Percentiles rank a stretch among this genome's conserved stretches.
phyloP scores from a whole-genome alignment of 2,797 vertebrate species.

The Antennarius maculatus region DNA sequence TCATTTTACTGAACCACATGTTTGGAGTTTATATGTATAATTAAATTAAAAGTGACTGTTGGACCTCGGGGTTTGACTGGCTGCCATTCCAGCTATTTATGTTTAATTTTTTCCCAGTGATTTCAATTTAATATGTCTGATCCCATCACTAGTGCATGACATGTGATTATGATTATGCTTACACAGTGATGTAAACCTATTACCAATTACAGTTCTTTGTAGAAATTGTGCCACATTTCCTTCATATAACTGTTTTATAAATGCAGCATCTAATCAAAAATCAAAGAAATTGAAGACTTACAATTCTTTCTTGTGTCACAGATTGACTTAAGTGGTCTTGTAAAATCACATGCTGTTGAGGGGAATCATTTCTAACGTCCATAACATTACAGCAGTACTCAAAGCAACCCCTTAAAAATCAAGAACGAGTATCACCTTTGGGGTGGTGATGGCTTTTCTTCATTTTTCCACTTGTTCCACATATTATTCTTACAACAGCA shows the following conservation, averaged over 20 bases:
- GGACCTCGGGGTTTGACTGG: too few species aligned
- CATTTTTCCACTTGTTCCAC: conserved; percentile 70
- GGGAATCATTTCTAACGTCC: not conserved
- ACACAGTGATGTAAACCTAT: conserved; percentile 54
- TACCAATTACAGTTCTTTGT: not conserved
- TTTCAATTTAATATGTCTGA: conserved; percentile 4
- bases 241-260: not conserved
- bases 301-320: not conserved
- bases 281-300: not conserved
- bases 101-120: not conserved
- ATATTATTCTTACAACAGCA: conserved; percentile 81
- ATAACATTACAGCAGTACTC: not conserved
- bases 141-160: not conserved
- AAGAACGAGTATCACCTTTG: conserved; percentile 2
- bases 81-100: not conserved
- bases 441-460: conserved; percentile 18
- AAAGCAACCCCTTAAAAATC: conserved; percentile 13
- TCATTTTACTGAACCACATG: too few species aligned
- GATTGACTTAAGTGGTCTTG: not conserved
- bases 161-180: not conserved
- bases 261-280: not conserved
- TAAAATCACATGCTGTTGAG: not conserved
- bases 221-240: not conserved
- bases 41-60: too few species aligned
- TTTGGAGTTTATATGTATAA: too few species aligned